Evolutionary conservation across 2,113 vertebrate genomes (phyloP).

Genomic region (Ctenomys sociabilis): DNA sequence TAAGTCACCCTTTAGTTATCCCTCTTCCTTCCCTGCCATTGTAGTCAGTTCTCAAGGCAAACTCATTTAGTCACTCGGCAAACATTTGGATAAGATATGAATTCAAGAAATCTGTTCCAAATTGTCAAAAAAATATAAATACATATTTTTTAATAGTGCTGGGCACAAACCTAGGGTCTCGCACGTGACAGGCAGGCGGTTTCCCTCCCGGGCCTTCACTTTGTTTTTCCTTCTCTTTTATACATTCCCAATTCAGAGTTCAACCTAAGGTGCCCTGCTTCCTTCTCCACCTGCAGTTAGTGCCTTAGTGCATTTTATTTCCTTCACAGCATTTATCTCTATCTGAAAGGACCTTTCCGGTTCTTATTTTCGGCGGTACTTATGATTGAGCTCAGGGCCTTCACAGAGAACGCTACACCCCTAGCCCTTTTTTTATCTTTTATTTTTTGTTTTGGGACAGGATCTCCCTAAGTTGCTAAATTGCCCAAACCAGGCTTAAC

Average conservation of each 20-base stretch:
- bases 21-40: not conserved
- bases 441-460: not conserved
- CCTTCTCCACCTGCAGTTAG: not conserved
- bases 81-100: constrained; percentile 39
- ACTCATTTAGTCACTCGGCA: constrained; percentile 26
- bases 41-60: constrained; percentile 29
- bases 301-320: not conserved
- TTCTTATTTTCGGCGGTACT: not conserved
- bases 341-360: not conserved
- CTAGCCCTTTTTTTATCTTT: not conserved
- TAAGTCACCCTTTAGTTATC: constrained; percentile 22
- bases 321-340: not conserved
- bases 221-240: not conserved
- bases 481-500: not conserved
- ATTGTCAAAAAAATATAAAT: not conserved
- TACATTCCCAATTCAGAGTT: not conserved
- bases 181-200: not conserved
- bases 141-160: not conserved
- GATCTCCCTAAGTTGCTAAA: not conserved
- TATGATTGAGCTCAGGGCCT: not conserved
- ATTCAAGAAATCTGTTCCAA: not conserved
- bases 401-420: not conserved
- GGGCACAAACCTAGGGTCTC: not conserved
- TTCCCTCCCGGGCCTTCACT: not conserved
- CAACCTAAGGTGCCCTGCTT: not conserved